Evolutionary conservation across 2,113 vertebrate species (phyloP), one percentile per base, ranked within the genome.

Genomic region (Zapus hudsonius): DNA sequence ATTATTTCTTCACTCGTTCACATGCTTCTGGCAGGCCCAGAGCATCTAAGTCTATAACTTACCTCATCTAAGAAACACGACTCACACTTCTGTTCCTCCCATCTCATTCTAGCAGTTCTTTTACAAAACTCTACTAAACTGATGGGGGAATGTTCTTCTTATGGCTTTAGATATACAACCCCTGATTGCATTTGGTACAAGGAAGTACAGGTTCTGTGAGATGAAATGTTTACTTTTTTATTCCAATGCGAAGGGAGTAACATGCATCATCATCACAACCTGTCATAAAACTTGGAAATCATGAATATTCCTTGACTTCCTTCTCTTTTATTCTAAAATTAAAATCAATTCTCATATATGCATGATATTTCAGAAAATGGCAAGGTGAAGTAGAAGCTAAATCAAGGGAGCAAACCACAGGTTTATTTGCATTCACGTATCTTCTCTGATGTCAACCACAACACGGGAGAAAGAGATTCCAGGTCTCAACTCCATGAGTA

Each of bases 401-500:
- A 27, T 84, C 29, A 69, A 5, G 81, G 74, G 36, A 55, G 13
- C 8, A 67, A 91, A 79, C 12, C 0, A 1, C 22, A 31, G 1
- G 44, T 91, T 90, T 91, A 63, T 61, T 95, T 78, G 64, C 69
- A 76, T 52, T 1, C 63, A 19, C 72, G 57, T 88, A 12, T 85
- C 25, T 17, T 0, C 84, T 44, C 36, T 31, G 59, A 73, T 89
- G 90, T 40, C 33, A 59, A 66, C 31, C 3, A 10, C 47, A 92
- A 19, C 33, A 66, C 9, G 70, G 64, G 55, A 52, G 89, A 80
- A 94, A 31, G 17, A 90, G 72, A 92, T 42, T 94, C 92, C 87
- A 95, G 76, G 59, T 69, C 87, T 75, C 89, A 70, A 92, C 76
- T 87, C 40, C 44, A 79, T 97, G 91, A 47, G 25, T 87, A 59